phyloP scores from a whole-genome alignment of 2,113 vertebrate genomes.

The Callorhinus ursinus region DNA sequence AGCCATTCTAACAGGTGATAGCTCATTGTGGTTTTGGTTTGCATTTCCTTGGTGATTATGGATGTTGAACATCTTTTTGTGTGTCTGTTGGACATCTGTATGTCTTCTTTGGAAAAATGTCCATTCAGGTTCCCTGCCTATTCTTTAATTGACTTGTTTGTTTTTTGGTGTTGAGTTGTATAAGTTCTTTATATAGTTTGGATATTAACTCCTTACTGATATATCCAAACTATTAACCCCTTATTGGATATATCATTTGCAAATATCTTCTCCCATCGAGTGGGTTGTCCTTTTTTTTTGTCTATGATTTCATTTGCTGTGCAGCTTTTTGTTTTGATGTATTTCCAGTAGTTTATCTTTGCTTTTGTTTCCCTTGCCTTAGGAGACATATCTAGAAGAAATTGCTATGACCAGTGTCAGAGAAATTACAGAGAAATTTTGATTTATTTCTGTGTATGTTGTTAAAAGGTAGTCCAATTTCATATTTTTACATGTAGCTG shows the following conservation, averaged over 20 bases:
- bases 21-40: background rate
- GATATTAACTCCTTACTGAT: background rate
- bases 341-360: background rate
- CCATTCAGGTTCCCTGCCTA: background rate
- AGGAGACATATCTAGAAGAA: background rate
- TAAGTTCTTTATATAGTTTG: background rate
- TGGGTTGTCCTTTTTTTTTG: background rate
- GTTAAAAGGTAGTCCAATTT: background rate
- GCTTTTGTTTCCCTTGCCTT: background rate
- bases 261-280: background rate
- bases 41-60: background rate
- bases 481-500: background rate
- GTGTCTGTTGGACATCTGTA: background rate
- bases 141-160: background rate
- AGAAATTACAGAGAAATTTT: background rate
- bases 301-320: background rate
- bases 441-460: background rate
- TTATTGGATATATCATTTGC: background rate
- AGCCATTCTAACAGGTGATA: background rate
- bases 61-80: background rate
- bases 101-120: background rate
- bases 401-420: background rate
- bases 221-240: background rate
- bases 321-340: background rate
- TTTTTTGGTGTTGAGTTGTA: background rate